Conservation (phyloP, 2,113 vertebrate genomes). For the Oostethus manadensis region DNA sequence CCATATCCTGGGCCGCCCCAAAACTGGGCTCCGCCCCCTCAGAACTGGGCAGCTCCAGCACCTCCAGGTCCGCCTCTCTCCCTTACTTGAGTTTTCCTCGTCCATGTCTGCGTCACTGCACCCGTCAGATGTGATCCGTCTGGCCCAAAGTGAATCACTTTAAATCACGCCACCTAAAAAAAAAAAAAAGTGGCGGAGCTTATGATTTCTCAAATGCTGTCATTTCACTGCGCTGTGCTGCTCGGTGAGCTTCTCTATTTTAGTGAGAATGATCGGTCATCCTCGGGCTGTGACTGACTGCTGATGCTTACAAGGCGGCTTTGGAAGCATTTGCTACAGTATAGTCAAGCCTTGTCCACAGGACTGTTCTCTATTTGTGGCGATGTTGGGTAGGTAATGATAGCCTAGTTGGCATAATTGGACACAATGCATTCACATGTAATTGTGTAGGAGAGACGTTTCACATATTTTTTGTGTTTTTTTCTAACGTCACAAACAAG, state of each 20-base stretch:
- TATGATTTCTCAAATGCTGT: not conserved
- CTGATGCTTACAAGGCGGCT: no score
- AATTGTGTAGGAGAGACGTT: no score
- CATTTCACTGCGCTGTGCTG: not conserved
- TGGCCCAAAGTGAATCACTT: slow-evolving; percentile 52
- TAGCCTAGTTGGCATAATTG: no score
- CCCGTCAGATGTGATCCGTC: slow-evolving; percentile 56
- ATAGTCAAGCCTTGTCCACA: no score
- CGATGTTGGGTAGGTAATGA: no score
- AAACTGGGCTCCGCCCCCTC: slow-evolving; percentile 61
- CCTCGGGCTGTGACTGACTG: no score
- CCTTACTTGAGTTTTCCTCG: slow-evolving; percentile 13
- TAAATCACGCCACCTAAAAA: slow-evolving; percentile 23
- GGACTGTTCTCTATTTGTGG: no score
- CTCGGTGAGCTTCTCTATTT: slow-evolving; percentile 9
- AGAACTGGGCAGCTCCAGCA: slow-evolving; percentile 54
- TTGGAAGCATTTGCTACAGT: no score
- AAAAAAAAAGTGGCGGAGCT: not conserved
- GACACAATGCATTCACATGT: no score
- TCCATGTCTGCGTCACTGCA: slow-evolving; percentile 46
- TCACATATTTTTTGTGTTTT: no score
- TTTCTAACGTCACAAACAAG: no score
- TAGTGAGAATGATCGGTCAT: not conserved
- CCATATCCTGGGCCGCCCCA: slow-evolving; percentile 78
- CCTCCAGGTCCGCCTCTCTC: slow-evolving; percentile 59